phyloP scores from a whole-genome alignment of 2,797 vertebrate species.

The Neosalanx taihuensis region DNA sequence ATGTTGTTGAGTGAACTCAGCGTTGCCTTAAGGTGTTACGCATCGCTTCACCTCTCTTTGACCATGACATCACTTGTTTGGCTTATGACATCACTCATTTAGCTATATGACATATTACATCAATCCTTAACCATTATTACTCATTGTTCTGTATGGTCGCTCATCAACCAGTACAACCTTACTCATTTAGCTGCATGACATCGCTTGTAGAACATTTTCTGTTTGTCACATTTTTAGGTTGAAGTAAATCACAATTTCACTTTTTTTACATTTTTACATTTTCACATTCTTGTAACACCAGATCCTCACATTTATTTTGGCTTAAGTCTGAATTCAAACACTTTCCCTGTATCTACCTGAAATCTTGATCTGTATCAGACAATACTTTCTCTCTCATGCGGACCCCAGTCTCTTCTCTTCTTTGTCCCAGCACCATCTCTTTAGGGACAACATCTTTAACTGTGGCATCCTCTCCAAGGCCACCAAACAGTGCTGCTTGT shows the following conservation, averaged over 20 bases:
- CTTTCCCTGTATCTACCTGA: not conserved
- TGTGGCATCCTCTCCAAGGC: slow-evolving; percentile 17
- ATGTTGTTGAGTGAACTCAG: slow-evolving; percentile 38
- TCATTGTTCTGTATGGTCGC: not conserved
- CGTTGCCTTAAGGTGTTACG: not conserved
- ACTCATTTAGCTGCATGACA: not conserved
- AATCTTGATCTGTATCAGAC: not conserved
- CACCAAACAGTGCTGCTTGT: slow-evolving; percentile 31
- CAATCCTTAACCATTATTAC: not conserved
- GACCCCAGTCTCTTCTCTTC: slow-evolving; percentile 35
- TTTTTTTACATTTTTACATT: too few species aligned
- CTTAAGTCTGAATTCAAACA: not conserved
- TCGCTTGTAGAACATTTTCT: not conserved
- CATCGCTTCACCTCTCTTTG: slow-evolving; percentile 30
- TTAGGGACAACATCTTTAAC: slow-evolving; percentile 42
- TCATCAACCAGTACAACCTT: not conserved
- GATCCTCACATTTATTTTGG: not conserved
- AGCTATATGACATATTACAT: not conserved
- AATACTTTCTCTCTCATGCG: slow-evolving; percentile 12
- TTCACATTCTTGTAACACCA: not conserved
- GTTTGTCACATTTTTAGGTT: not conserved
- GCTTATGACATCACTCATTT: not conserved
- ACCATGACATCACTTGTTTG: not conserved
- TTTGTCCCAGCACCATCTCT: slow-evolving; percentile 61
- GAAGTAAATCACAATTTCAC: not conserved